These are phyloP conservation scores for Lochmaea capreae DNA, from an alignment of 2,888 invertebrate species.

Conservation along the genomic window DNA sequence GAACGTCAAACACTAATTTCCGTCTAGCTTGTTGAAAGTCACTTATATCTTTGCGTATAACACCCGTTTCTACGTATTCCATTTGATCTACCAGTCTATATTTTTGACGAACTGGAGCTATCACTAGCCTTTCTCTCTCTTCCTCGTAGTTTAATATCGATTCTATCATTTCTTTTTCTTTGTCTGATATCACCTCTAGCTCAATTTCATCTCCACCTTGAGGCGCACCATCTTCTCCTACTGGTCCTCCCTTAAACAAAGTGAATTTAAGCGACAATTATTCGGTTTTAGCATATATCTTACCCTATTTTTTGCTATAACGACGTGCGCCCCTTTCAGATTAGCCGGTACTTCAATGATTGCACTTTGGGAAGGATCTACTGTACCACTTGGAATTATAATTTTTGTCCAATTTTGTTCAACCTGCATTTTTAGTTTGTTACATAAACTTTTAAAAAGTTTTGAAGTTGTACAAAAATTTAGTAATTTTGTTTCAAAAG, in stretches of 20 bases:
- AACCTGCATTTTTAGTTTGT: neutral
- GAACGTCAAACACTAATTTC: slow-evolving; percentile 24
- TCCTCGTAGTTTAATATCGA: slow-evolving; percentile 7
- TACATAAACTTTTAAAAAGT: neutral
- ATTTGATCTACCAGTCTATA: slow-evolving; percentile 34
- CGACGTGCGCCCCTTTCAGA: slow-evolving; percentile 53
- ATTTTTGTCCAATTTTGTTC: slow-evolving; percentile 46
- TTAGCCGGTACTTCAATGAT: slow-evolving; percentile 58
- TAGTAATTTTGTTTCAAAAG: neutral
- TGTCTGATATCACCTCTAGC: slow-evolving; percentile 4
- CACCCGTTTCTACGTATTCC: slow-evolving; percentile 33
- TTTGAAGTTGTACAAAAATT: neutral
- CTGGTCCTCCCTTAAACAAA: neutral
- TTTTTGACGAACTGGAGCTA: slow-evolving; percentile 18
- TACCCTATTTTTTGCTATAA: slow-evolving; percentile 48
- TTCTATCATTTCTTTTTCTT: slow-evolving; percentile 19
- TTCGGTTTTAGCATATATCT: neutral
- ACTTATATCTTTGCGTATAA: slow-evolving; percentile 25
- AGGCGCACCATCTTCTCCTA: neutral
- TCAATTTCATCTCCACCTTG: slow-evolving; percentile 12
- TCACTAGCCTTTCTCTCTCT: slow-evolving; percentile 1
- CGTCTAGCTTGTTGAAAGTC: slow-evolving; percentile 29
- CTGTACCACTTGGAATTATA: slow-evolving; percentile 57
- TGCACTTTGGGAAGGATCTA: slow-evolving; percentile 58
- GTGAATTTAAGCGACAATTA: neutral